These are phyloP conservation scores for Saguinus midas DNA, from an alignment of 2,113 vertebrate genomes.

Conservation along the genomic window DNA sequence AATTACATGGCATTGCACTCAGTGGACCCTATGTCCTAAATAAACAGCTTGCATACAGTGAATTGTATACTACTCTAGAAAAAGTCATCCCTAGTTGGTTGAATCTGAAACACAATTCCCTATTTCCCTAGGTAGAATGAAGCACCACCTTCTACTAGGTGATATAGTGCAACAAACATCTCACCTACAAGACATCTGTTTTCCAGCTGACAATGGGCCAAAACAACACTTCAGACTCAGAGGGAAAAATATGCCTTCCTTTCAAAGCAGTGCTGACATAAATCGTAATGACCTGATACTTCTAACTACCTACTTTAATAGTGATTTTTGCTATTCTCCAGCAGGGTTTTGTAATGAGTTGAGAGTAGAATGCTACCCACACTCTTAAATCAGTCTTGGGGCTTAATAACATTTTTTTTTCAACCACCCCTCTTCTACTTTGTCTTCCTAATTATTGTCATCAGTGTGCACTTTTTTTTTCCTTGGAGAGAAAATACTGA, in stretches of 20 bases:
- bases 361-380: conserved; percentile 63
- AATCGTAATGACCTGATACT: conserved; percentile 72
- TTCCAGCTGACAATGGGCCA: conserved; percentile 65
- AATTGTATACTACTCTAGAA: not conserved
- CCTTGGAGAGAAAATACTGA: conserved; percentile 79
- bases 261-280: conserved; percentile 58
- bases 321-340: conserved; percentile 62
- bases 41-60: not conserved
- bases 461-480: conserved; percentile 64
- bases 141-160: conserved; percentile 58
- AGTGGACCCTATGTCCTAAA: not conserved
- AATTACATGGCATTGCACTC: not conserved
- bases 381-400: conserved; percentile 70
- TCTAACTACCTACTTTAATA: conserved; percentile 77
- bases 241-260: conserved; percentile 63
- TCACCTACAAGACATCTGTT: conserved; percentile 72
- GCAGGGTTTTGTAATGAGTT: conserved; percentile 67
- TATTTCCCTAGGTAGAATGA: conserved; percentile 53
- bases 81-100: conserved; percentile 52
- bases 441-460: conserved; percentile 77
- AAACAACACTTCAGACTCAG: conserved; percentile 71
- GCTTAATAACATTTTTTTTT: conserved; percentile 74
- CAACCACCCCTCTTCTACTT: conserved; percentile 60
- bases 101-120: conserved; percentile 49
- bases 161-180: conserved; percentile 63